phyloP scores from a whole-genome alignment of 2,113 vertebrate genomes.

The Etheostoma cragini region DNA sequence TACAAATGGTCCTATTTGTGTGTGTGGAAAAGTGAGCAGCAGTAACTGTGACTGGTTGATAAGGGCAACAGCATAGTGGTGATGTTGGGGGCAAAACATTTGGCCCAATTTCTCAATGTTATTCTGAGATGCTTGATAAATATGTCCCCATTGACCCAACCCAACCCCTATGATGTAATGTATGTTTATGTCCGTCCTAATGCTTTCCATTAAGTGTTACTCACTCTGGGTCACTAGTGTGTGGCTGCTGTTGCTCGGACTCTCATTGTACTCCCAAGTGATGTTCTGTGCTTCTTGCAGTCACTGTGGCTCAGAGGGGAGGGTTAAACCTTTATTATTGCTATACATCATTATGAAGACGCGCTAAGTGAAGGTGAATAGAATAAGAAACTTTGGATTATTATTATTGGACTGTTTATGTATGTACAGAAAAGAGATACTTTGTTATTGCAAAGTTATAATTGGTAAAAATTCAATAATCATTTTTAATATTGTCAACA shows the following conservation, averaged over 20 bases:
- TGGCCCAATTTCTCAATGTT: background rate
- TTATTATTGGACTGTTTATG: background rate
- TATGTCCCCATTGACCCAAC: background rate
- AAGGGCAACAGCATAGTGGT: too few species aligned
- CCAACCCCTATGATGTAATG: background rate
- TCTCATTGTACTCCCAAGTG: too few species aligned
- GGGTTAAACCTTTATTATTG: too few species aligned
- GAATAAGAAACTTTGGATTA: background rate
- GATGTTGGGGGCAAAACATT: background rate
- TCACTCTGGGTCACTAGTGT: too few species aligned
- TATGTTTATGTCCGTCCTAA: too few species aligned
- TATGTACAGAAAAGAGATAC: background rate
- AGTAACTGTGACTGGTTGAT: background rate
- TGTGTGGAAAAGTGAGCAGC: background rate
- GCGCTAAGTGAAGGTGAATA: background rate
- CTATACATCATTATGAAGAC: too few species aligned
- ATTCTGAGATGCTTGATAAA: background rate
- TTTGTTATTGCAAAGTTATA: background rate
- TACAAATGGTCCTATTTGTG: background rate
- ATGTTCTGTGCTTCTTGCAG: too few species aligned
- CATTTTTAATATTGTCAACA: background rate
- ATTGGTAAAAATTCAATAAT: background rate
- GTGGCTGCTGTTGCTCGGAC: too few species aligned
- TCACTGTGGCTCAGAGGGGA: too few species aligned
- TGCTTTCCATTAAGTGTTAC: too few species aligned